Base-by-base conservation (phyloP, 2,113 vertebrate species). In the Caloenas nicobarica region DNA sequence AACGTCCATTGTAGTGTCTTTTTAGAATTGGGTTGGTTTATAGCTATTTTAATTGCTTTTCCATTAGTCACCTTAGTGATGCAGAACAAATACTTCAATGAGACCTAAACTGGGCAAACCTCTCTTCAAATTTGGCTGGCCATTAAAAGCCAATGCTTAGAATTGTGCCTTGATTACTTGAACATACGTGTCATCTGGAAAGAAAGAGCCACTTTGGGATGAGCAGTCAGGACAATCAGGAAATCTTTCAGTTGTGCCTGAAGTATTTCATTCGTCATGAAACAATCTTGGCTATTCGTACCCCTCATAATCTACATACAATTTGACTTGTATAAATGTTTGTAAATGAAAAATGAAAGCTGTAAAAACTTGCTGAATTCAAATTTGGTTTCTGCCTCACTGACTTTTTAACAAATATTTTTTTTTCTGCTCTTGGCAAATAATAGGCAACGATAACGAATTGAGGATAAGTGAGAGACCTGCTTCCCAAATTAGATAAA, bases 1-100 rank as follows among this genome's bases (percentile, higher is more conserved):
- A 92, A 54, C 62, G 80, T 87, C 23, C 23, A 34, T 72, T 91
- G 82, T 36, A 24, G 14, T 62, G 25, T 57, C 53, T 38, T 76
- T 88, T 72, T 53, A 73, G 58, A 80, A 77, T 17, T 56, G 23
- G 7, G 4, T 51, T 79, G n/a, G 25, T 89, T 85, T 92, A 86
- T 61, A 69, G 70, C 42, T 65, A 17, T 80, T 94, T 95, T 93
- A 91, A 81, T 87, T 87, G 73, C 28, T 82, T 97, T 96, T 91
- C 68, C 77, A 82, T 95, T 94, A 94, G 91, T 94, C 50, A 92
- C 65, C 50, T 84, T 84, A 94, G 77, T 80, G 73, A 92, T 66
- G 86, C 89, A 86, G 89, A 95, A 91, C 86, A 84, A 88, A 79
- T 18, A 66, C 24, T 95, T 90, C 82, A 81, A 57, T 61, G 61